These are phyloP conservation scores for Hypsopygia costalis DNA, from an alignment of 2,888 invertebrate species.

Conservation along the genomic window DNA sequence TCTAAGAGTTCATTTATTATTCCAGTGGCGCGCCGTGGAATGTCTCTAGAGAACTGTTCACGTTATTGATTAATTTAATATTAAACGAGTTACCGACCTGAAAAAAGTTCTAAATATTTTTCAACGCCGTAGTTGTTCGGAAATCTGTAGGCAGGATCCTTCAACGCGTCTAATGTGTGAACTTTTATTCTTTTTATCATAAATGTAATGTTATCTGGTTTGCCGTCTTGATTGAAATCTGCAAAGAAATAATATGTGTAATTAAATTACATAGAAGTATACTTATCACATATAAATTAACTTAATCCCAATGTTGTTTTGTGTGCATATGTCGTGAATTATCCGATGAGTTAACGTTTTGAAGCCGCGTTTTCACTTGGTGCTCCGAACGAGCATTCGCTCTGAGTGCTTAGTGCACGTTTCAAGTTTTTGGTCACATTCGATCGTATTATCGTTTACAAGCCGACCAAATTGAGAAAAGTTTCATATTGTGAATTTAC, in stretches of 20 bases:
- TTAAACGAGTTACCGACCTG: slow-evolving; percentile 79
- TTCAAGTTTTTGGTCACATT: no score
- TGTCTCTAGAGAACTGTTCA: slow-evolving; percentile 24
- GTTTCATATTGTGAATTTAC: no score
- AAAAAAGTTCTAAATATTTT: slow-evolving; percentile 98
- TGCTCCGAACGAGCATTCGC: no score
- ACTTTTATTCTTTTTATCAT: slow-evolving; percentile 98
- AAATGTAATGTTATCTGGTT: slow-evolving; percentile 95
- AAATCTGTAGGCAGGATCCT: slow-evolving; percentile 93
- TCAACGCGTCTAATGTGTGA: slow-evolving; percentile 91
- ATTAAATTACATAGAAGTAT: no score
- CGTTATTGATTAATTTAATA: slow-evolving; percentile 27
- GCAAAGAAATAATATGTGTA: slow-evolving; percentile 45
- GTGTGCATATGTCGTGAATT: no score
- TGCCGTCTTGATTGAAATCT: slow-evolving; percentile 97
- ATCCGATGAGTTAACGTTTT: no score
- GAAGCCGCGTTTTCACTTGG: no score
- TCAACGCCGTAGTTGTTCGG: slow-evolving; percentile 98
- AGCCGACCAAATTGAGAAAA: no score
- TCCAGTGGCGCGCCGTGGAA: slow-evolving; percentile 32
- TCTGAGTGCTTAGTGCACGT: no score
- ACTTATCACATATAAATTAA: no score
- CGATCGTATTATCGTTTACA: no score
- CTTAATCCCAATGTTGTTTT: no score
- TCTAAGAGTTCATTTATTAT: slow-evolving; percentile 25